A percentile compares a stretch with the other conserved stretches of the same genome.
phyloP scores from a whole-genome alignment of 1,140 invertebrate species.

The Augochlora pura region DNA sequence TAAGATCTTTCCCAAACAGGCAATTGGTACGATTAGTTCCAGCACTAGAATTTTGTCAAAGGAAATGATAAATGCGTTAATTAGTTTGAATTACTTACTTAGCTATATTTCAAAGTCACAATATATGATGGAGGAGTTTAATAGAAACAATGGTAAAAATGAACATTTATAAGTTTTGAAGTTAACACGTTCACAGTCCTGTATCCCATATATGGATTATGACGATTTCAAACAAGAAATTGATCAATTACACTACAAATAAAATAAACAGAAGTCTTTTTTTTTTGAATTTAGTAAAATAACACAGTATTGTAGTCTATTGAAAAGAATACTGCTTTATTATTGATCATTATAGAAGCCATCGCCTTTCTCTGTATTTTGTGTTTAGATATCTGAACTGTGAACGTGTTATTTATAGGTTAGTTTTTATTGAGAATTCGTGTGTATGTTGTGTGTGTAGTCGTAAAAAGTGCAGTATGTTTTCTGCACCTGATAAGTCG shows the following conservation, averaged over 20 bases:
- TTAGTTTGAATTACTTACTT: slow-evolving; percentile 62
- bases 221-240: too few relatives aligned
- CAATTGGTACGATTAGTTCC: slow-evolving; percentile 66
- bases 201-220: too few relatives aligned
- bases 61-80: slow-evolving; percentile 50
- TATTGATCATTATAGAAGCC: too few relatives aligned
- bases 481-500: slow-evolving; percentile 51
- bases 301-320: too few relatives aligned
- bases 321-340: too few relatives aligned
- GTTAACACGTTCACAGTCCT: slow-evolving; percentile 54
- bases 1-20: slow-evolving; percentile 56
- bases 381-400: too few relatives aligned
- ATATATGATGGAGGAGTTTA: slow-evolving; percentile 31
- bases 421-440: slow-evolving; percentile 77
- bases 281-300: too few relatives aligned
- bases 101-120: slow-evolving; percentile 55
- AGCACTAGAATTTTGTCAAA: slow-evolving; percentile 57
- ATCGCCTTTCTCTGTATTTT: too few relatives aligned
- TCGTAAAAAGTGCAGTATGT: slow-evolving; percentile 66
- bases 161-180: slow-evolving; percentile 74
- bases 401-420: slow-evolving; percentile 54
- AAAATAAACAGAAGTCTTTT: too few relatives aligned
- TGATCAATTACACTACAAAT: too few relatives aligned
- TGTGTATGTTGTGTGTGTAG: slow-evolving; percentile 80
- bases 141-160: slow-evolving; percentile 27